Percentiles rank a stretch among this genome's conserved stretches.
Conservation (phyloP, 2,888 invertebrate genomes). For the Apantesis nais region DNA sequence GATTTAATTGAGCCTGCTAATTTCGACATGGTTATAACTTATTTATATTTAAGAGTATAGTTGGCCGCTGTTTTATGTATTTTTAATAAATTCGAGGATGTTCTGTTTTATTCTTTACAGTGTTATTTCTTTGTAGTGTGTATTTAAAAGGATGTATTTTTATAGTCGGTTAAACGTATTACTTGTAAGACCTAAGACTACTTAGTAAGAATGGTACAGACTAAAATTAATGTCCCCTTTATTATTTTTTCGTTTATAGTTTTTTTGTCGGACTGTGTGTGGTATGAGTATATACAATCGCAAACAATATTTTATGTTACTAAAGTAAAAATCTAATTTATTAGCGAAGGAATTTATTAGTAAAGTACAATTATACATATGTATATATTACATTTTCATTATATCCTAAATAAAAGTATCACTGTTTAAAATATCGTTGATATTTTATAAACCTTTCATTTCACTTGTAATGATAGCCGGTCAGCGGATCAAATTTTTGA, state of each 20-base stretch:
- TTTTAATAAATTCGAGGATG: not conserved
- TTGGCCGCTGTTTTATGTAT: not conserved
- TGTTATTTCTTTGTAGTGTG: not conserved
- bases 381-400: not conserved
- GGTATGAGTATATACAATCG: too few species aligned
- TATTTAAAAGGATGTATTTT: not conserved
- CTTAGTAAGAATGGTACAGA: too few species aligned
- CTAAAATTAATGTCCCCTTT: too few species aligned
- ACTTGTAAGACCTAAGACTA: too few species aligned
- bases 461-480: conserved; percentile 72
- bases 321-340: not conserved
- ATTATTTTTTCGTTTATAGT: too few species aligned
- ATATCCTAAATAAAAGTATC: not conserved
- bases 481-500: conserved; percentile 64
- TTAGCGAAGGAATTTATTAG: not conserved
- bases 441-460: conserved; percentile 9
- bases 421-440: not conserved
- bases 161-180: too few species aligned
- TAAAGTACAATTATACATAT: not conserved
- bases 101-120: not conserved
- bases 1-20: not conserved
- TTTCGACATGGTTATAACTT: not conserved
- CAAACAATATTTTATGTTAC: not conserved
- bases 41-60: not conserved
- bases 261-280: too few species aligned